Evolutionary conservation across 2,888 invertebrate species (phyloP), one percentile per base, ranked within the genome.

Genomic region (Stenodera caucasica): DNA sequence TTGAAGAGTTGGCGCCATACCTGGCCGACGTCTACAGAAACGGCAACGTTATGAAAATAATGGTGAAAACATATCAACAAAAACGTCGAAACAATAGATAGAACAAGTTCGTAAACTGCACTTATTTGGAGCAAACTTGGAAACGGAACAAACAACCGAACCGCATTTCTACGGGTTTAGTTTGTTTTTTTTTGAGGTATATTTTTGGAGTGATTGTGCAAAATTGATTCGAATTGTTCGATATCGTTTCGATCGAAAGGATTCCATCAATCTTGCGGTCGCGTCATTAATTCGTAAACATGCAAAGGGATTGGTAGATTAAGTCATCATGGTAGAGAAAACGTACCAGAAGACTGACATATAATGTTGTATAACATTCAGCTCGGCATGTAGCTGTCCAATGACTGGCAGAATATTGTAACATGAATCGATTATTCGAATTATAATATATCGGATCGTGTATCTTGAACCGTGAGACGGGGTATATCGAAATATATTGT

Each of bases 351-450:
- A 45, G 69, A 61, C 72, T 72, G 72, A 72, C 72, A 72, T 70
- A 70, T 72, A 72, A 72, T 68, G 71, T 70, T 70, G 70, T 72
- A 45, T 45, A 71, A 70, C 69, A 60, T 72, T 72, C 68, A 69
- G 67, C 72, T 71, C 69, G 67, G 67, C 72, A 68, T 74, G 73
- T 73, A 73, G 67, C 73, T 73, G 73, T 75, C 75, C 66, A 69
- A 75, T 77, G 76, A 77, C 76, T 75, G 70, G 75, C 72, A 73
- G 72, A 74, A 76, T 70, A 53, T 67, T 69, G n/a, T n/a, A 72
- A 74, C 75, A 75, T 73, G 75, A 76, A 76, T 77, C 77, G 76
- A 77, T 76, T 77, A 76, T 75, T 74, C 71, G 69, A 69, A 70
- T 45, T 45, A 15, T 26, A 26, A 45, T 68, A 73, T 75, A 76